These are phyloP conservation scores for Archips crataeganus DNA, from an alignment of 2,888 invertebrate genomes.

Conservation along the genomic window DNA sequence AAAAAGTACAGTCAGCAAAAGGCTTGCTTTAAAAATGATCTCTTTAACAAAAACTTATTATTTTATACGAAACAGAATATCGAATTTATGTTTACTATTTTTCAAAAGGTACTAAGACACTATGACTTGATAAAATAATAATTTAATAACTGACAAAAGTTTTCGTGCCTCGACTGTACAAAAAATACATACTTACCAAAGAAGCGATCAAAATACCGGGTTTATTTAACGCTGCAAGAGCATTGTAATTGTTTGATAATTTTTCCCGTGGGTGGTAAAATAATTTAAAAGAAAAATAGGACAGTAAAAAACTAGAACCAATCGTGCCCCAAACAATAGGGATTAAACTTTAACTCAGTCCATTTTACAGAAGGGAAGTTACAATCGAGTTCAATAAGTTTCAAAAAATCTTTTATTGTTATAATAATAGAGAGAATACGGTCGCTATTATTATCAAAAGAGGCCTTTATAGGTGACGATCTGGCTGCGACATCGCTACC, in stretches of 20 bases:
- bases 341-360: slow-evolving; percentile 32
- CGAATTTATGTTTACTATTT: too few relatives aligned
- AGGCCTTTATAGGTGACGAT: slow-evolving; percentile 15
- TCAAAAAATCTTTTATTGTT: slow-evolving; percentile 39
- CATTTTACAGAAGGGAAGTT: slow-evolving; percentile 34
- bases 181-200: too few relatives aligned
- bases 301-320: not conserved
- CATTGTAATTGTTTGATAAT: not conserved
- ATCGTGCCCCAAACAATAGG: slow-evolving; percentile 4
- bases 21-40: too few relatives aligned
- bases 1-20: too few relatives aligned
- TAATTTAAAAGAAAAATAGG: not conserved
- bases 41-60: too few relatives aligned
- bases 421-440: slow-evolving; percentile 41
- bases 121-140: too few relatives aligned
- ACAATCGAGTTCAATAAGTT: slow-evolving; percentile 39
- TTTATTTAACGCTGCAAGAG: too few relatives aligned
- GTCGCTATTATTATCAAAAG: slow-evolving; percentile 36
- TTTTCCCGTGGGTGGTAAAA: not conserved
- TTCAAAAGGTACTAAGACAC: too few relatives aligned
- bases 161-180: too few relatives aligned
- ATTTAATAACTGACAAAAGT: too few relatives aligned
- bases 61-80: too few relatives aligned
- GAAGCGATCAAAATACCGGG: too few relatives aligned
- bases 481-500: not conserved